Evolutionary conservation across 2,113 vertebrate genomes (phyloP).

Genomic region (Scalopus aquaticus): DNA sequence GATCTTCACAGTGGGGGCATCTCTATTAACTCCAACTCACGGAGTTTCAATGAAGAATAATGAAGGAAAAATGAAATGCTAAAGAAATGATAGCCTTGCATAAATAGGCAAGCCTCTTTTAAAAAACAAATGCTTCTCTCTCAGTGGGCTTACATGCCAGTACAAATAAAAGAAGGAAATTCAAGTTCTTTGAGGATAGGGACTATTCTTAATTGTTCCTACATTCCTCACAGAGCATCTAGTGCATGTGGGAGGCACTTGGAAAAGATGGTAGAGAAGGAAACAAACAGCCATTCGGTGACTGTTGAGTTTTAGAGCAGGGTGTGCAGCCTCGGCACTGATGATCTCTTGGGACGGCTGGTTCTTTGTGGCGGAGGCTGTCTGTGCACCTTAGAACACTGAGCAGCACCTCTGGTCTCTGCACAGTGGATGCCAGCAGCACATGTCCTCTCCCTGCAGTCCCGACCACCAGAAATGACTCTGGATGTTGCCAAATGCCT

Average conservation of each 20-base stretch:
- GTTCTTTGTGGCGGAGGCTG: not conserved
- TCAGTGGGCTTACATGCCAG: not conserved
- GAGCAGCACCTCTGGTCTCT: not conserved
- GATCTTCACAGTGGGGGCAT: not conserved
- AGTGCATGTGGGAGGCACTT: not conserved
- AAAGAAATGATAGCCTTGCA: not conserved
- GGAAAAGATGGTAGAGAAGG: not conserved
- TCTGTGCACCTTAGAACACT: not conserved
- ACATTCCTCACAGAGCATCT: not conserved
- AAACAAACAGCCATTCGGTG: too few relatives aligned
- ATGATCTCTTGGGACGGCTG: not conserved
- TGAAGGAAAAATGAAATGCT: constrained; percentile 49
- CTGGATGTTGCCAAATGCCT: not conserved
- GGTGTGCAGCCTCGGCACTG: not conserved
- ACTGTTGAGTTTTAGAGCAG: not conserved
- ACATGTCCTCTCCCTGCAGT: not conserved
- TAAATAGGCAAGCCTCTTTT: not conserved
- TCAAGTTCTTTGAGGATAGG: constrained; percentile 15
- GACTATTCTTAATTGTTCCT: not conserved
- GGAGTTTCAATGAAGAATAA: not conserved
- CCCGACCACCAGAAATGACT: not conserved
- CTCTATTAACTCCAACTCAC: not conserved
- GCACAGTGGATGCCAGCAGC: not conserved
- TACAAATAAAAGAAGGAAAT: not conserved
- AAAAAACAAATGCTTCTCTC: not conserved